These are phyloP conservation scores for Hemicrepidius hirtus DNA, from an alignment of 2,888 invertebrate genomes.

Conservation along the genomic window DNA sequence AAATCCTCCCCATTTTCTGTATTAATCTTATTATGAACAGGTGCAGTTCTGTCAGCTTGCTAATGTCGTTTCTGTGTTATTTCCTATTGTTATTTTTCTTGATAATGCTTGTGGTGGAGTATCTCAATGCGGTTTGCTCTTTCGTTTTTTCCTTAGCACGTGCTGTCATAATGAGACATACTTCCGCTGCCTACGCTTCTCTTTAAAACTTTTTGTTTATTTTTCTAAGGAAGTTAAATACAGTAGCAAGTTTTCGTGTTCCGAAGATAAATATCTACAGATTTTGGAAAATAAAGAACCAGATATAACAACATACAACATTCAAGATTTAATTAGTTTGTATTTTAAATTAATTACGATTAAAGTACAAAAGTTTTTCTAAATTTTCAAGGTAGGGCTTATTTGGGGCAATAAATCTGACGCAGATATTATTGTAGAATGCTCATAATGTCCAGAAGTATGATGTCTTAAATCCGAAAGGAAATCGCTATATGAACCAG, in stretches of 20 bases:
- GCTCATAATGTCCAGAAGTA: too few relatives aligned
- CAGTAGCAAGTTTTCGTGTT: neutral
- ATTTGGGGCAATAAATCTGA: too few relatives aligned
- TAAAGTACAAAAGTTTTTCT: too few relatives aligned
- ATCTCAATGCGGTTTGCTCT: conserved; percentile 23
- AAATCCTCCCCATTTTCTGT: neutral
- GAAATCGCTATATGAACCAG: too few relatives aligned
- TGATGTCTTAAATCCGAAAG: too few relatives aligned
- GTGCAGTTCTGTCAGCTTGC: conserved; percentile 33
- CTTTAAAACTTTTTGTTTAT: conserved; percentile 1
- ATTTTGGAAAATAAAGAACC: too few relatives aligned
- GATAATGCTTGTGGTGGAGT: conserved; percentile 32
- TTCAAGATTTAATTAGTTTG: too few relatives aligned
- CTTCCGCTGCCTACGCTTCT: conserved; percentile 52
- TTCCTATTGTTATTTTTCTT: conserved; percentile 28
- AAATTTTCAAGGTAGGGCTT: too few relatives aligned
- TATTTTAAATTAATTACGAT: too few relatives aligned
- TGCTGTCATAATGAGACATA: conserved; percentile 51
- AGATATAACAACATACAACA: too few relatives aligned
- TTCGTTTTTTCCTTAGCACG: conserved; percentile 49
- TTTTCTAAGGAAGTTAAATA: neutral
- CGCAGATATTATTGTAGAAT: too few relatives aligned
- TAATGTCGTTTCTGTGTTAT: conserved; percentile 16
- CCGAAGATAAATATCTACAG: too few relatives aligned
- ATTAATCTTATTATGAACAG: conserved; percentile 19